Percentiles rank a stretch among this genome's conserved stretches.
Conservation (phyloP, 1,140 invertebrate genomes). For the Riptortus pedestris region DNA sequence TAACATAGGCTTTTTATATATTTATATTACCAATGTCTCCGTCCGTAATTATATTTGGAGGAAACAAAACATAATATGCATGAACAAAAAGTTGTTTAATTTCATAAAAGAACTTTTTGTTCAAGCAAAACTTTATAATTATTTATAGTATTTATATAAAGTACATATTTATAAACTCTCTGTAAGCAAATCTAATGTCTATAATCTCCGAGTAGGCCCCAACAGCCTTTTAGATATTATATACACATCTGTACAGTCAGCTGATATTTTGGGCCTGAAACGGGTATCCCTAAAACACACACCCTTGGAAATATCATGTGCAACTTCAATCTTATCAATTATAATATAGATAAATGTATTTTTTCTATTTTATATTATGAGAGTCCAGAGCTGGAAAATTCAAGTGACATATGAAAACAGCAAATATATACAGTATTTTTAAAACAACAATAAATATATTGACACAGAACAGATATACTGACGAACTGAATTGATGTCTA, state of each 20-base stretch:
- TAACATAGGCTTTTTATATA: slow-evolving; percentile 8
- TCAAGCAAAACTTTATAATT: neutral
- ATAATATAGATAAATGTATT: neutral
- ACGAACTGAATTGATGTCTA: no score
- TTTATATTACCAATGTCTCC: slow-evolving; percentile 1
- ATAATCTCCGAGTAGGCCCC: neutral
- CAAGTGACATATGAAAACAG: no score
- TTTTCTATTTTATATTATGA: neutral
- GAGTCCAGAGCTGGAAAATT: neutral
- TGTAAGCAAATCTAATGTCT: neutral
- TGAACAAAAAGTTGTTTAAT: neutral
- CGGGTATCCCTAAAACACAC: neutral
- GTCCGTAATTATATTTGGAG: neutral
- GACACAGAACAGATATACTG: no score
- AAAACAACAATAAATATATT: no score
- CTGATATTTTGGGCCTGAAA: neutral
- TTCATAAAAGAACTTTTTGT: neutral
- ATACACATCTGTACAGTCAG: slow-evolving; percentile 8
- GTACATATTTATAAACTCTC: slow-evolving; percentile 2
- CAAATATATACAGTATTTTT: no score
- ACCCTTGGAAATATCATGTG: neutral
- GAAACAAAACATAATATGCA: slow-evolving; percentile 1
- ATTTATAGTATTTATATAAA: slow-evolving; percentile 5
- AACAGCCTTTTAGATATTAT: slow-evolving; percentile 8
- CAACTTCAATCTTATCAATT: neutral